Base-by-base conservation (phyloP, 2,113 vertebrate species). In the Rhinopomastus cyanomelas region DNA sequence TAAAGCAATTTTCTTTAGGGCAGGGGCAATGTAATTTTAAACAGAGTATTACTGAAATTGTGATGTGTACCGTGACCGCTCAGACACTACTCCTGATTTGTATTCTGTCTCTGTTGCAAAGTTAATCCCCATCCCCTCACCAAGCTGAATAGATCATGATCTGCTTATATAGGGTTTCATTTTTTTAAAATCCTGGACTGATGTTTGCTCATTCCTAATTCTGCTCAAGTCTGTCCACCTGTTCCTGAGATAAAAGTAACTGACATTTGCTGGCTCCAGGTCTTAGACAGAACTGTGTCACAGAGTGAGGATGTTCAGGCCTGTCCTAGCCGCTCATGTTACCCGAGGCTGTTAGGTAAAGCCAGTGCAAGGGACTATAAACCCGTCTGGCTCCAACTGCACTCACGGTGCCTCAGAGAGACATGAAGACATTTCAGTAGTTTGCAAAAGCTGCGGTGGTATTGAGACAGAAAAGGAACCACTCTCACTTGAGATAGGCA, bases 401-500 rank as follows among this genome's bases (percentile, higher is more conserved):
- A 52, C 52, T 44, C 73, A 32, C 2, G 4, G 44, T 18, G 20
- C 13, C 39, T 61, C 1, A 5, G 30, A 72, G 36, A 81, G 27
- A 74, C 29, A 16, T 25, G 23, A 51, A 81, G 81, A 32, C 36
- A 36, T 25, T 23, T 13, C 4, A 53, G n/a, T 16, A 56, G 29
- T 69, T 56, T 69, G 46, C 21, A 29, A 80, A 90, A 64, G 42
- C 52, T 42, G 12, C 13, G 42, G 3, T 14, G 23, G 16, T 61
- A 60, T 68, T 48, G 23, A 65, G 69, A 16, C 30, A 42, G 46
- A 16, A 85, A 22, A 78, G 21, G 22, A 66, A 16, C 25, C 29
- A 39, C 0, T 0, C 30, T 73, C 2, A 1, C 21, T 30, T 29
- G 4, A 55, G 11, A n/a, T 25, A 53, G 8, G 44, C 0, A 0